These are phyloP conservation scores for Periophthalmus modestus DNA, from an alignment of 2,113 vertebrate species.

Conservation along the genomic window DNA sequence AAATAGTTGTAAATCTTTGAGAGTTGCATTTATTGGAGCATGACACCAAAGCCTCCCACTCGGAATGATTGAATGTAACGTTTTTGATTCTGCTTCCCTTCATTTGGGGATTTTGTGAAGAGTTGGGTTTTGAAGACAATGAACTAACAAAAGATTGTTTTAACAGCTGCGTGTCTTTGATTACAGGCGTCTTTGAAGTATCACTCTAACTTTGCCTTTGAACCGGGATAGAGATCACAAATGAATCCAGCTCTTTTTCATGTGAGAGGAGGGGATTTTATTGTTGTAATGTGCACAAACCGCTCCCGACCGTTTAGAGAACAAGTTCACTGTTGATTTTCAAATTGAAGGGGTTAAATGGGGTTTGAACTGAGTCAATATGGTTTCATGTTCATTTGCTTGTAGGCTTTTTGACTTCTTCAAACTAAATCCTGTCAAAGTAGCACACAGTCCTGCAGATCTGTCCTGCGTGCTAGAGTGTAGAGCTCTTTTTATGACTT, in stretches of 20 bases:
- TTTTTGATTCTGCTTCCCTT: slow-evolving; percentile 75
- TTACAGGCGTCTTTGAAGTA: slow-evolving; percentile 98
- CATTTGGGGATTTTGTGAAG: slow-evolving; percentile 86
- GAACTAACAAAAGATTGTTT: slow-evolving; percentile 99
- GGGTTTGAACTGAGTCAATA: slow-evolving; percentile 27
- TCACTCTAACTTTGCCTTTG: slow-evolving; percentile 96
- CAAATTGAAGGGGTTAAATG: slow-evolving; percentile 51
- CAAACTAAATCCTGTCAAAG: slow-evolving; percentile 37
- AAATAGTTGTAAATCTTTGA: slow-evolving; percentile 76
- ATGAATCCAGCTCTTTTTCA: slow-evolving; percentile 94
- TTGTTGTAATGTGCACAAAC: slow-evolving; percentile 95
- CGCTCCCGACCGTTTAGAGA: slow-evolving; percentile 85
- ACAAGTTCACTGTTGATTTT: slow-evolving; percentile 75
- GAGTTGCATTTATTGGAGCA: slow-evolving; percentile 68
- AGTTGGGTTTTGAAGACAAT: slow-evolving; percentile 94
- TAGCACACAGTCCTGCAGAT: slow-evolving; percentile 38
- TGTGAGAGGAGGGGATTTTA: slow-evolving; percentile 93
- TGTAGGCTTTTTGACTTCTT: slow-evolving; percentile 55
- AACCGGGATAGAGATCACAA: slow-evolving; percentile 99
- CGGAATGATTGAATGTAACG: slow-evolving; percentile 68
- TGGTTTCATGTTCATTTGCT: slow-evolving; percentile 51
- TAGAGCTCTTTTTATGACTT: slow-evolving; percentile 41
- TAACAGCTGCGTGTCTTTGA: slow-evolving; percentile 99
- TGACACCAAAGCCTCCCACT: slow-evolving; percentile 75
- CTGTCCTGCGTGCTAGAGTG: background rate